Evolutionary conservation across 2,797 vertebrate genomes (phyloP).

Genomic region (Centropyge bicolor): DNA sequence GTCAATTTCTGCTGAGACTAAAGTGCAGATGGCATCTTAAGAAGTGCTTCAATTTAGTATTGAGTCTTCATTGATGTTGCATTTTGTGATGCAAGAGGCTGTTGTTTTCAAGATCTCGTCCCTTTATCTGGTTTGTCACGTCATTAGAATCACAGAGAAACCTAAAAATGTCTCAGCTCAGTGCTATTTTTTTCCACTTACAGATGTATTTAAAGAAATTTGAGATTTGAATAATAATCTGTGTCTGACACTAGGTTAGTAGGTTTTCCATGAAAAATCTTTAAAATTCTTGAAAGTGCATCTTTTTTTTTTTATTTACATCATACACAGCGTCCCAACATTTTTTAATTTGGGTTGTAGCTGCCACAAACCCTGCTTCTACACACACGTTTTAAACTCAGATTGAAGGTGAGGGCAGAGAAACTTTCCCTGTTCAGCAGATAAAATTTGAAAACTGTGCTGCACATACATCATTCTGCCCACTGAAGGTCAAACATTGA

Average conservation of each 20-base stretch:
- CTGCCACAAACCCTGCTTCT: neutral
- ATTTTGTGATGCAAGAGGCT: neutral
- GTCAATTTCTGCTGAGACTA: neutral
- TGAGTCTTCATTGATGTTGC: neutral
- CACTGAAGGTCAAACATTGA: slow-evolving; percentile 34
- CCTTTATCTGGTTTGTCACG: neutral
- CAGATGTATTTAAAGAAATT: neutral
- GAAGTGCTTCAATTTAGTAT: neutral
- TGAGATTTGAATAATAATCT: neutral
- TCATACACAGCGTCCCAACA: too few relatives aligned
- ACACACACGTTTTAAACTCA: neutral
- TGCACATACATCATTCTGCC: slow-evolving; percentile 18
- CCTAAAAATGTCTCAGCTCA: neutral
- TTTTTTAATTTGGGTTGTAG: neutral
- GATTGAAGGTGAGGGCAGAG: slow-evolving; percentile 1
- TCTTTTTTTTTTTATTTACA: neutral
- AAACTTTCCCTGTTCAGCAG: neutral
- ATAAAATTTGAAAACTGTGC: slow-evolving; percentile 17
- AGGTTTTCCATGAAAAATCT: neutral
- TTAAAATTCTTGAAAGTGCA: neutral
- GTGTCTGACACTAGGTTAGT: neutral
- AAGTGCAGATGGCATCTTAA: neutral
- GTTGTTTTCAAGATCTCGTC: neutral
- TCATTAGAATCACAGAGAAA: neutral
- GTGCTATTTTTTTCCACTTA: neutral